Evolutionary conservation across 2,113 vertebrate genomes (phyloP).

Genomic region (Myotis lucifugus): DNA sequence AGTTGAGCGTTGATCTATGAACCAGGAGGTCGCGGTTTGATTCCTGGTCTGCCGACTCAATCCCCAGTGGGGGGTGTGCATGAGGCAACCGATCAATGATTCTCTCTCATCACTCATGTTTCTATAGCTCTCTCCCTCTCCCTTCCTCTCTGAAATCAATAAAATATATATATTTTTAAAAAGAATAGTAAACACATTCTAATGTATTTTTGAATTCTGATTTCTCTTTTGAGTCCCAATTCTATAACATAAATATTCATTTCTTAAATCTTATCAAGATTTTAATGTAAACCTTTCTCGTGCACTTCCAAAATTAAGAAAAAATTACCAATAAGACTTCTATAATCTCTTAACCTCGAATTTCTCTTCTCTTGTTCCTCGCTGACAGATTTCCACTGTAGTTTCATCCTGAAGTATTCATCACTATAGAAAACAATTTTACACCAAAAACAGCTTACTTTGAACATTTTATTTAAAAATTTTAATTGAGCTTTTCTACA

Average conservation of each 20-base stretch:
- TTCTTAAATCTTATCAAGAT: slow-evolving; percentile 40
- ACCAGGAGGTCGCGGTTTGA: too few relatives aligned
- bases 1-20: too few relatives aligned
- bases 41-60: too few relatives aligned
- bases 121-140: too few relatives aligned
- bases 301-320: slow-evolving; percentile 59
- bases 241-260: neutral
- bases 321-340: slow-evolving; percentile 94
- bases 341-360: slow-evolving; percentile 94
- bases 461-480: neutral
- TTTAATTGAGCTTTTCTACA: neutral
- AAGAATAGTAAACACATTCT: slow-evolving; percentile 4
- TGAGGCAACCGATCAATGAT: too few relatives aligned
- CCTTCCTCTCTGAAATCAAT: too few relatives aligned
- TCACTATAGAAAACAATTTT: slow-evolving; percentile 87
- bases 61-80: too few relatives aligned
- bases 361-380: slow-evolving; percentile 97
- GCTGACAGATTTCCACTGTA: slow-evolving; percentile 98
- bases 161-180: too few relatives aligned
- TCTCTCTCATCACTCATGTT: too few relatives aligned
- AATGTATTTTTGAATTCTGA: neutral
- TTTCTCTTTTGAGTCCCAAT: neutral
- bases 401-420: slow-evolving; percentile 98
- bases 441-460: slow-evolving; percentile 40
- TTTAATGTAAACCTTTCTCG: neutral